Conservation (phyloP, 2,888 invertebrate species). For the Lepidochitona cinerea region DNA sequence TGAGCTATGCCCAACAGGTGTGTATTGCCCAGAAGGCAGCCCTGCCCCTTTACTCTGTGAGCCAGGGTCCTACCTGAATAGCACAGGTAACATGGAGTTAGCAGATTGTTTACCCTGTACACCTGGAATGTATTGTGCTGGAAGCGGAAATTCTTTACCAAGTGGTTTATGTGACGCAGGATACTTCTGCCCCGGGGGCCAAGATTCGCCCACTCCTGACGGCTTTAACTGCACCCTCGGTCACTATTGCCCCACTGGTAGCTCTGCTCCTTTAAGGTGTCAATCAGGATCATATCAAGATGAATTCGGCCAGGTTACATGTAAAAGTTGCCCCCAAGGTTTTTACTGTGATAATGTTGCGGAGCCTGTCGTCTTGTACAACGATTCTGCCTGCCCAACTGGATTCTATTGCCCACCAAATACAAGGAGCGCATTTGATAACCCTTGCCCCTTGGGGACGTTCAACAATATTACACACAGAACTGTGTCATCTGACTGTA, state of each 20-base stretch:
- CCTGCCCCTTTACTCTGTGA: slow-evolving; percentile 45
- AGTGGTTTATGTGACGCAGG: slow-evolving; percentile 57
- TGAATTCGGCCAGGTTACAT: slow-evolving; percentile 50
- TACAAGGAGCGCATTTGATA: slow-evolving; percentile 50
- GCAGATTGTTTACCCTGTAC: slow-evolving; percentile 51
- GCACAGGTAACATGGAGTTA: slow-evolving; percentile 49
- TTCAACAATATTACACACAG: slow-evolving; percentile 60
- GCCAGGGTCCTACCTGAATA: slow-evolving; percentile 51
- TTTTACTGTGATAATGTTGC: slow-evolving; percentile 62
- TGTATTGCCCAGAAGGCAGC: slow-evolving; percentile 55
- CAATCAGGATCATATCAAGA: slow-evolving; percentile 61
- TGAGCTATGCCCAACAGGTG: slow-evolving; percentile 57
- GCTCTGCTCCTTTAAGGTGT: slow-evolving; percentile 48
- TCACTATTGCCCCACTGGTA: slow-evolving; percentile 60
- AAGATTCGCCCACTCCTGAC: slow-evolving; percentile 45
- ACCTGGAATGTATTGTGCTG: slow-evolving; percentile 55
- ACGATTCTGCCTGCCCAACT: slow-evolving; percentile 53
- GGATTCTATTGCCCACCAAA: slow-evolving; percentile 63
- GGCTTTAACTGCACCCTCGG: slow-evolving; percentile 63
- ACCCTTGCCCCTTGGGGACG: slow-evolving; percentile 58
- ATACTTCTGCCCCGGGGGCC: slow-evolving; percentile 65
- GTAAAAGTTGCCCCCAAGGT: slow-evolving; percentile 63
- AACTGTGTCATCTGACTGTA: slow-evolving; percentile 49
- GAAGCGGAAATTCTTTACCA: slow-evolving; percentile 50
- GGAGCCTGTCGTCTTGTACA: slow-evolving; percentile 62